Conservation (phyloP, 1,140 invertebrate genomes). For the Drosophila rhopaloa region DNA sequence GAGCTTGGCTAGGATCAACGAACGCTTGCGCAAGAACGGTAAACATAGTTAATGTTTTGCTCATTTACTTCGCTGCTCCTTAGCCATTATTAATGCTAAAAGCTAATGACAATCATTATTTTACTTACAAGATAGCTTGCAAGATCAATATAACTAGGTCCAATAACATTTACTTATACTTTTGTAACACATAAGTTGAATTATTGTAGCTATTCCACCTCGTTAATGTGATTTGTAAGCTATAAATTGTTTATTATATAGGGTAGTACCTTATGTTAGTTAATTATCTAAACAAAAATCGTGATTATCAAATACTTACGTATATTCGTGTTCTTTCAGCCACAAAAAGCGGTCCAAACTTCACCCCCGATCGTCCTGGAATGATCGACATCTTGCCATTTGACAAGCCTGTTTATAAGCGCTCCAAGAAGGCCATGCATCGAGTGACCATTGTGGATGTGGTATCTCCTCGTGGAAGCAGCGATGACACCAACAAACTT, state of each 20-base stretch:
- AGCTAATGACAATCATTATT: no score
- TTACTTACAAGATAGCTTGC: no score
- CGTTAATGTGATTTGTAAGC: no score
- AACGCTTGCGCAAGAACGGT: conserved; percentile 61
- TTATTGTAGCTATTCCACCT: no score
- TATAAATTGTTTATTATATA: no score
- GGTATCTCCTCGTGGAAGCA: conserved; percentile 70
- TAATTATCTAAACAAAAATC: not conserved
- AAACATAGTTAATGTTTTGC: conserved; percentile 1
- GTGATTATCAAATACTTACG: not conserved
- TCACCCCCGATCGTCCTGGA: conserved; percentile 84
- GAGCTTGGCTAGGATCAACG: conserved; percentile 70
- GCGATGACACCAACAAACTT: conserved; percentile 51
- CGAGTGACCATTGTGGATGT: conserved; percentile 86
- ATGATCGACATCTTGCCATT: conserved; percentile 86
- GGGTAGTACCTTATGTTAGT: no score
- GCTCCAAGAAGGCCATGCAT: conserved; percentile 87
- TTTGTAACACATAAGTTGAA: no score
- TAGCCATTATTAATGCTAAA: no score
- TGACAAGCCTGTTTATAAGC: conserved; percentile 87
- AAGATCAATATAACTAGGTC: no score
- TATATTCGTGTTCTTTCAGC: conserved; percentile 32
- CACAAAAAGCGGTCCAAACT: conserved; percentile 76
- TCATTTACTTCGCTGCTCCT: no score
- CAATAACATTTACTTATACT: no score